Evolutionary conservation across 2,113 vertebrate genomes (phyloP), one percentile per base, ranked within the genome.

Genomic region (Rostratula benghalensis): DNA sequence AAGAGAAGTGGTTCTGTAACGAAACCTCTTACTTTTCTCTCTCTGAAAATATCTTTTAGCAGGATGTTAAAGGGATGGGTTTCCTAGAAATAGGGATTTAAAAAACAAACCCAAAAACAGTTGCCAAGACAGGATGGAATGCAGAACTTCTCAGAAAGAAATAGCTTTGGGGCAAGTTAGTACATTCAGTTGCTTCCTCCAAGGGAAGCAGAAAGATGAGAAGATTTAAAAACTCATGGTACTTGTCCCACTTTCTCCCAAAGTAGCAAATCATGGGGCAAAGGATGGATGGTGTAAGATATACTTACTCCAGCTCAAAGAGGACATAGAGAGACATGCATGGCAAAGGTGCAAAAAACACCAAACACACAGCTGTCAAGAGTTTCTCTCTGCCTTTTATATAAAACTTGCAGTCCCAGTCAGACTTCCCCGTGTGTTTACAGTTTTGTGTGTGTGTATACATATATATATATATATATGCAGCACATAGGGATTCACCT

Each of bases 11-110:
- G 33, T 81, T 93, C 83, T 78, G 30, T 69, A 80, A 91, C 59
- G 78, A 96, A 94, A 95, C 54, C 18, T 90, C 57, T 69, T 79
- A 16, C 56, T 93, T 95, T 79, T 56, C 84, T 88, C 60, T 80
- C 23, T 93, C 87, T 88, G 84, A 95, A 90, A 90, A 77, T 94
- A 84, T 89, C 75, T 70, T 41, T 41, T 56, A 92, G 77, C 75
- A 94, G 70, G 61, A 93, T 91, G 70, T 80, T 80, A 83, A 59
- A 80, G n/a, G 25, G 28, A 59, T 63, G 13, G 1, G 19, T 80
- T 96, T 81, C 87, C 88, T 96, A 83, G 95, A 92, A 93, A 87
- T 18, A 64, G 14, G 61, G 48, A 95, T 68, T 81, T 83, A 33
- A 89, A 88, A 95, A 94, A 61, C 83, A 94, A 97, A 67, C 23